Evolutionary conservation across 1,140 invertebrate species (phyloP).

Genomic region (Philotrypesis tridentata): DNA sequence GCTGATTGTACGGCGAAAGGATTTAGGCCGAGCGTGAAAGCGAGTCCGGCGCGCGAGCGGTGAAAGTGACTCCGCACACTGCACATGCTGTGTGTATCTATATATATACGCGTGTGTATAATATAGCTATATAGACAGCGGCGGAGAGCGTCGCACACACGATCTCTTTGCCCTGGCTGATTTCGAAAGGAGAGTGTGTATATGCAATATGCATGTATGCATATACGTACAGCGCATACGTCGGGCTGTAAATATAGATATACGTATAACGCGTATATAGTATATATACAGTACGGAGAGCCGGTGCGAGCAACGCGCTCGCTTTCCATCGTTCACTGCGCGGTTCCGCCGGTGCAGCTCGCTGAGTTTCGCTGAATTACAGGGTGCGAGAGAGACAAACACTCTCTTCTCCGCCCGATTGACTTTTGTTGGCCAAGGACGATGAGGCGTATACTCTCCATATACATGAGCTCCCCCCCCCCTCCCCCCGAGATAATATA

Average conservation of each 20-base stretch:
- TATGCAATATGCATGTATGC: background rate
- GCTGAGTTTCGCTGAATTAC: background rate
- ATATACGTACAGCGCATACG: background rate
- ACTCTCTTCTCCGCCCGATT: background rate
- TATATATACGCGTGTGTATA: too few relatives aligned
- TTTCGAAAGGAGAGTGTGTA: slow-evolving; percentile 36
- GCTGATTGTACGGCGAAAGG: slow-evolving; percentile 19
- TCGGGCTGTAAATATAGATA: too few relatives aligned
- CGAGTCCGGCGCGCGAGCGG: slow-evolving; percentile 13
- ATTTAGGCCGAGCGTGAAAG: slow-evolving; percentile 46
- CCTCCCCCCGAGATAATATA: too few relatives aligned
- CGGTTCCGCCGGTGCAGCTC: background rate
- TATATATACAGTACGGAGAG: too few relatives aligned
- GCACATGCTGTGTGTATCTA: too few relatives aligned
- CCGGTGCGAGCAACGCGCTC: background rate
- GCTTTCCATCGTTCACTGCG: slow-evolving; percentile 8
- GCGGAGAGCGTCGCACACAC: too few relatives aligned
- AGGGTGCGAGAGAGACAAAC: background rate
- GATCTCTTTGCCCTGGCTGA: background rate
- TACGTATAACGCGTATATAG: background rate
- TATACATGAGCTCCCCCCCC: too few relatives aligned
- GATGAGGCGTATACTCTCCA: background rate
- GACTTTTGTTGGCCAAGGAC: background rate
- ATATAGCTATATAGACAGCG: background rate
- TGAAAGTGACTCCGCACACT: slow-evolving; percentile 30